These are phyloP conservation scores for Agrotis puta DNA, from an alignment of 2,888 invertebrate species.

Conservation along the genomic window DNA sequence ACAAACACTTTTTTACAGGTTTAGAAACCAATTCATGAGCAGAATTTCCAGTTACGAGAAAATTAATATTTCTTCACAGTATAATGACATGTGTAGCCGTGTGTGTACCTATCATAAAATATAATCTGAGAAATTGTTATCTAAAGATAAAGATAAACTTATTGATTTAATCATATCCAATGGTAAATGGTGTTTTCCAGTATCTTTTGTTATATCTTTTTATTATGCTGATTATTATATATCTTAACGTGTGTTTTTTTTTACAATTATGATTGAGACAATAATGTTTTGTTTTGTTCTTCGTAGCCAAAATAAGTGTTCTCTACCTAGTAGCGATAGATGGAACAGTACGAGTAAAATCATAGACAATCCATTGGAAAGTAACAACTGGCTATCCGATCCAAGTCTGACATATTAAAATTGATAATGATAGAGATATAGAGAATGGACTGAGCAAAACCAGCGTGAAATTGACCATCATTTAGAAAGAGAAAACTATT, in stretches of 20 bases:
- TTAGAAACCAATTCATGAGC: neutral
- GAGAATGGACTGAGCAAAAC: too few relatives aligned
- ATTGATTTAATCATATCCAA: slow-evolving; percentile 43
- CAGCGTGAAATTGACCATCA: too few relatives aligned
- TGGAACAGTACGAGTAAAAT: neutral
- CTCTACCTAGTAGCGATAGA: too few relatives aligned
- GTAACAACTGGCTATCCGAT: too few relatives aligned
- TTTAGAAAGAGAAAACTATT: too few relatives aligned
- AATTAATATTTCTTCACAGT: slow-evolving; percentile 22
- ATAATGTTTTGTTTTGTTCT: neutral
- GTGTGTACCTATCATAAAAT: slow-evolving; percentile 17
- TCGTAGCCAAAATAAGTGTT: neutral
- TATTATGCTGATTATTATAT: slow-evolving; percentile 36
- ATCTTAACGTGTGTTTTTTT: slow-evolving; percentile 16
- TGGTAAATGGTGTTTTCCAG: slow-evolving; percentile 28
- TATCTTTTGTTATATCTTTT: slow-evolving; percentile 29
- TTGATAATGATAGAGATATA: too few relatives aligned
- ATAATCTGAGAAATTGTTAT: slow-evolving; percentile 44
- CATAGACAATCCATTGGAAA: too few relatives aligned
- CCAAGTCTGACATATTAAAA: too few relatives aligned
- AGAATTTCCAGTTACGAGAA: neutral
- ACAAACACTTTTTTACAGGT: neutral
- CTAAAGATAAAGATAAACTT: slow-evolving; percentile 38
- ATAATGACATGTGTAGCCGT: slow-evolving; percentile 9
- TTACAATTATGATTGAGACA: neutral